A percentile compares a stretch with the other conserved stretches of the same genome.
Conservation (phyloP, 1,140 invertebrate species). For the Pantala flavescens region DNA sequence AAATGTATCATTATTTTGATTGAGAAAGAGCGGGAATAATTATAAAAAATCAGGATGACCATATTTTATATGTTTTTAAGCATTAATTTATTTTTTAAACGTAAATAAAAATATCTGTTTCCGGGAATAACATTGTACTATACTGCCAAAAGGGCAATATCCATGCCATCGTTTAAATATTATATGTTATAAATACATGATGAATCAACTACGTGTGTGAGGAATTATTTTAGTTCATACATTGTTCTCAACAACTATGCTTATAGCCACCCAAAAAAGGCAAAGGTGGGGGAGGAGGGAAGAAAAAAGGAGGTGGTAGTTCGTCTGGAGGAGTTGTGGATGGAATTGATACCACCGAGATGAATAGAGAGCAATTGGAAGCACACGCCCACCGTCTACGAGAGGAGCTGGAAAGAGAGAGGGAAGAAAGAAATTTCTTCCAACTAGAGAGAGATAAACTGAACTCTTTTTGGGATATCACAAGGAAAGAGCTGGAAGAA, state of each 20-base stretch:
- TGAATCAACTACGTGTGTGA: too few species aligned
- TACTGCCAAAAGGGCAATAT: too few species aligned
- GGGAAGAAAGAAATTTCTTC: slow-evolving; percentile 91
- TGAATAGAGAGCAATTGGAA: slow-evolving; percentile 87
- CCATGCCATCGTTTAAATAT: too few species aligned
- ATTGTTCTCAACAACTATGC: background rate
- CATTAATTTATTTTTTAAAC: too few species aligned
- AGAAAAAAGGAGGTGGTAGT: slow-evolving; percentile 18
- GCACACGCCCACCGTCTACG: slow-evolving; percentile 75
- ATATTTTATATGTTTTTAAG: too few species aligned
- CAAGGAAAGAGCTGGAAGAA: slow-evolving; percentile 72
- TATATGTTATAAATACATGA: too few species aligned
- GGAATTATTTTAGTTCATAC: too few species aligned
- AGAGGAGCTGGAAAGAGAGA: slow-evolving; percentile 83
- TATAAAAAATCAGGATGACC: too few species aligned
- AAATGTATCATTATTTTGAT: too few species aligned
- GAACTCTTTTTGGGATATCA: slow-evolving; percentile 88
- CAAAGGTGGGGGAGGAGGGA: slow-evolving; percentile 29
- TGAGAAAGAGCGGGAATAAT: too few species aligned
- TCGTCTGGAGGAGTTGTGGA: slow-evolving; percentile 57
- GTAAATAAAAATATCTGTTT: too few species aligned
- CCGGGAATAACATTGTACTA: too few species aligned
- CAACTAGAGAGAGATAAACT: slow-evolving; percentile 91
- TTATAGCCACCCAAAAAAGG: slow-evolving; percentile 28
- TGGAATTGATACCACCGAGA: slow-evolving; percentile 82